phyloP scores from a whole-genome alignment of 2,113 vertebrate genomes.

The Limanda limanda region DNA sequence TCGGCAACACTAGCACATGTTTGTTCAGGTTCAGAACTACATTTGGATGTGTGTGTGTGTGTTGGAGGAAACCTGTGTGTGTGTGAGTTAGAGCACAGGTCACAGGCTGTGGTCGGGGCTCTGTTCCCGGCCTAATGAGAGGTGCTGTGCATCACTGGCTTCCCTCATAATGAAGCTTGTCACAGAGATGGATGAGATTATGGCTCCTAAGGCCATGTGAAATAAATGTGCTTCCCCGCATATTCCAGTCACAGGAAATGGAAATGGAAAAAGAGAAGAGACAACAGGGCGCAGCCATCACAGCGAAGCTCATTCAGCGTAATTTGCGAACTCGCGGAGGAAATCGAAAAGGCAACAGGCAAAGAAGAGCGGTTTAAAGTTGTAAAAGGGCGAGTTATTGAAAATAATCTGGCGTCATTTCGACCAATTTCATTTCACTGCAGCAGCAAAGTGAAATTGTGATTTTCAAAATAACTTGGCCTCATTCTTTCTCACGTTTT shows the following conservation, averaged over 20 bases:
- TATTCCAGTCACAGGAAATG: constrained; percentile 72
- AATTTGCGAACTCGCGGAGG: constrained; percentile 61
- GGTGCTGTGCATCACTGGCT: constrained; percentile 81
- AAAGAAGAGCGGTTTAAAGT: constrained; percentile 60
- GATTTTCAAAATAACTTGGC: constrained; percentile 31
- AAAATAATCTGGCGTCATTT: constrained; percentile 59
- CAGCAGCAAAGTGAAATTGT: constrained; percentile 38
- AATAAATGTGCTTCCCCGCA: constrained; percentile 75
- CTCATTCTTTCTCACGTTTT: constrained; percentile 39
- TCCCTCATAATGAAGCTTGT: constrained; percentile 85
- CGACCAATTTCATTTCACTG: constrained; percentile 45
- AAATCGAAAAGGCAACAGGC: constrained; percentile 73
- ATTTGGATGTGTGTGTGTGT: constrained; percentile 15
- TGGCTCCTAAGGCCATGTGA: constrained; percentile 77
- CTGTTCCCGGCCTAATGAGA: constrained; percentile 80
- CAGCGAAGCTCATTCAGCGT: constrained; percentile 49
- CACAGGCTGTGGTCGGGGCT: constrained; percentile 72
- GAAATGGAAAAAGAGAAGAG: constrained; percentile 63
- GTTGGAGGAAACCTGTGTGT: constrained; percentile 14
- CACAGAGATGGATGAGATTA: constrained; percentile 85
- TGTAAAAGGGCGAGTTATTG: constrained; percentile 65
- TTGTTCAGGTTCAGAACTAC: constrained; percentile 47
- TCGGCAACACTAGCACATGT: constrained; percentile 45
- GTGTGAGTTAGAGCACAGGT: constrained; percentile 55
- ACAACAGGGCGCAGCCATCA: constrained; percentile 53